Base-by-base conservation (phyloP, 1,140 invertebrate species). In the Drosophila punjabiensis region DNA sequence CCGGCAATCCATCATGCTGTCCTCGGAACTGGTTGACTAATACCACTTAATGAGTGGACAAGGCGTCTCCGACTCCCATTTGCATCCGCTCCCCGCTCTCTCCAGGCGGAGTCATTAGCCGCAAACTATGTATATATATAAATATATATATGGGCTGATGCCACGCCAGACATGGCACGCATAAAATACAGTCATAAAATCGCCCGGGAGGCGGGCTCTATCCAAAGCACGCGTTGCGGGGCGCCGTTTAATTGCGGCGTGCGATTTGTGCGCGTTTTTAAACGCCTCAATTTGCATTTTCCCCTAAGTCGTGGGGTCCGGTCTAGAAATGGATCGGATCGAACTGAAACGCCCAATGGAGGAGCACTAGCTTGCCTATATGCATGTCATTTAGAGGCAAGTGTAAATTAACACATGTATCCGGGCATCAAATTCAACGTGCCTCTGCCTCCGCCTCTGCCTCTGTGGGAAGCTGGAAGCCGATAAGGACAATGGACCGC, bases 211-310 rank as follows among this genome's bases (percentile, higher is more conserved):
- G 66, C 71, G 58, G 48, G n/a, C 13, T 48, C 45, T 37, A 63
- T 58, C 62, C 65, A 63, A 30, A 52, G 20, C 71, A 64, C 52
- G 66, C 64, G 83, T 65, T 77, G 78, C 47, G 79, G 66, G 81
- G 84, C 85, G 84, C 81, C 84, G 65, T 78, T 88, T 87, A 89
- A 89, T 87, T 74, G 81, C 66, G 33, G 55, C 67, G 5, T 52
- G 74, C 67, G 74, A 63, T 81, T 77, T 58, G 30, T 28, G 20
- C 47, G 81, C 79, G 79, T 55, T 62, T 82, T 79, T 82, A 81
- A 85, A 71, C 75, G 83, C 75, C 85, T 82, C 64, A 79, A 74
- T 79, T 70, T 56, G 71, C 79, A 82, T 80, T 55, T 56, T 28
- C 32, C 62, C 20, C 9, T 5, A 24, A 56, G 52, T 56, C 18